phyloP scores from a whole-genome alignment of 2,113 vertebrate genomes.

The Pseudorasbora parva region DNA sequence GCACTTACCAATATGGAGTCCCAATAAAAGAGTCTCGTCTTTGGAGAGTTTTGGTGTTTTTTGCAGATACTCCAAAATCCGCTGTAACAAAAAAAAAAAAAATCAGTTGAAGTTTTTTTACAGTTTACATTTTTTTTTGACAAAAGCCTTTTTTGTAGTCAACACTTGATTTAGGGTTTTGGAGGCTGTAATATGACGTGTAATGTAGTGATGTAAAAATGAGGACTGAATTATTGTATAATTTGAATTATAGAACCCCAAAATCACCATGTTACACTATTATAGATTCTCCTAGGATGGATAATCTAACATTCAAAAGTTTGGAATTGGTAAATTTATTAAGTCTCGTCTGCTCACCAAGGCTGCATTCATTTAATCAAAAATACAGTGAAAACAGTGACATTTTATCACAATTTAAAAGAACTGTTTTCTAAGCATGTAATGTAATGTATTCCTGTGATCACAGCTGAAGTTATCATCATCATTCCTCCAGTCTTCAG shows the following conservation, averaged over 20 bases:
- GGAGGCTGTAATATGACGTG: too few species aligned
- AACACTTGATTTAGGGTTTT: too few species aligned
- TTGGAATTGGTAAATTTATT: not conserved
- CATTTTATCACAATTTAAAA: not conserved
- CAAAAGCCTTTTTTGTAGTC: too few species aligned
- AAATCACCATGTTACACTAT: too few species aligned
- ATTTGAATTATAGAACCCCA: too few species aligned
- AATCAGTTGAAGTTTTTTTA: too few species aligned
- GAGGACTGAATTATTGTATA: too few species aligned
- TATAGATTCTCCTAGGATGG: too few species aligned
- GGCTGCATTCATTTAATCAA: not conserved
- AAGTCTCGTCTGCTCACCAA: not conserved
- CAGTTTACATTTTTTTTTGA: too few species aligned
- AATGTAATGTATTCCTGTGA: not conserved
- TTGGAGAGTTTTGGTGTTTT: conserved; percentile 92
- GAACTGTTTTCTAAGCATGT: not conserved
- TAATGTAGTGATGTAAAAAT: too few species aligned
- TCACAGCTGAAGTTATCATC: not conserved
- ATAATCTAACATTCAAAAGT: not conserved
- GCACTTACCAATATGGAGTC: conserved; percentile 93
- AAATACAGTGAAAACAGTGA: not conserved
- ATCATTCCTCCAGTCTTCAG: not conserved
- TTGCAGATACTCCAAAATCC: conserved; percentile 97
- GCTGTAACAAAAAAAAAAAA: conserved; percentile 73
- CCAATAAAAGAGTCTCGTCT: conserved; percentile 95